These are phyloP conservation scores for Dastarcus helophoroides DNA, from an alignment of 2,888 invertebrate species.

Conservation along the genomic window DNA sequence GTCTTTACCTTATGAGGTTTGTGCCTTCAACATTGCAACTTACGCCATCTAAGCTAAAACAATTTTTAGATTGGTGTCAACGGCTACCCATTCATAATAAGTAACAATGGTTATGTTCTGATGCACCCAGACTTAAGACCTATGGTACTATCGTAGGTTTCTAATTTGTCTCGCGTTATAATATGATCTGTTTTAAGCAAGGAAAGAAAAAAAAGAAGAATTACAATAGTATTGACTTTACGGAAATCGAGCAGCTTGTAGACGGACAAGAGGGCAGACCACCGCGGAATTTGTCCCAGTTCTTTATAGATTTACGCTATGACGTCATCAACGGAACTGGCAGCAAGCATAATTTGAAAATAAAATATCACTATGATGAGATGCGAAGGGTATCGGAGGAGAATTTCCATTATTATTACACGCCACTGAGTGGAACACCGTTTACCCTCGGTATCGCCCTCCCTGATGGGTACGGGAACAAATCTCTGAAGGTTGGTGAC, in stretches of 20 bases:
- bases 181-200: constrained; percentile 14
- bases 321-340: constrained; percentile 63
- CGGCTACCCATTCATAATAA: constrained; percentile 92
- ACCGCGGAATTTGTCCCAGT: constrained; percentile 49
- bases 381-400: constrained; percentile 75
- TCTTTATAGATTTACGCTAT: constrained; percentile 49
- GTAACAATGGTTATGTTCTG: constrained; percentile 91
- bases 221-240: constrained; percentile 91
- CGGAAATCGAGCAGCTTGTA: constrained; percentile 85
- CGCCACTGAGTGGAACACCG: constrained; percentile 74
- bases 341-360: constrained; percentile 51
- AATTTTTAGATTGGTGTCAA: constrained; percentile 78
- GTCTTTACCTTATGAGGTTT: constrained; percentile 75
- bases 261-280: constrained; percentile 48
- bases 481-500: constrained; percentile 62
- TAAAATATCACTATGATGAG: constrained; percentile 73
- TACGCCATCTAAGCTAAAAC: constrained; percentile 1
- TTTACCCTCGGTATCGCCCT: constrained; percentile 79
- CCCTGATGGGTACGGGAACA: constrained; percentile 69
- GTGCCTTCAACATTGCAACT: not conserved
- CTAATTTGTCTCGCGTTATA: not conserved
- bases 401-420: constrained; percentile 72
- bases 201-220: constrained; percentile 54
- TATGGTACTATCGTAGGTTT: constrained; percentile 47
- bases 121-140: constrained; percentile 90